Evolutionary conservation across 2,113 vertebrate species (phyloP), one percentile per base, ranked within the genome.

Genomic region (Passer montanus): DNA sequence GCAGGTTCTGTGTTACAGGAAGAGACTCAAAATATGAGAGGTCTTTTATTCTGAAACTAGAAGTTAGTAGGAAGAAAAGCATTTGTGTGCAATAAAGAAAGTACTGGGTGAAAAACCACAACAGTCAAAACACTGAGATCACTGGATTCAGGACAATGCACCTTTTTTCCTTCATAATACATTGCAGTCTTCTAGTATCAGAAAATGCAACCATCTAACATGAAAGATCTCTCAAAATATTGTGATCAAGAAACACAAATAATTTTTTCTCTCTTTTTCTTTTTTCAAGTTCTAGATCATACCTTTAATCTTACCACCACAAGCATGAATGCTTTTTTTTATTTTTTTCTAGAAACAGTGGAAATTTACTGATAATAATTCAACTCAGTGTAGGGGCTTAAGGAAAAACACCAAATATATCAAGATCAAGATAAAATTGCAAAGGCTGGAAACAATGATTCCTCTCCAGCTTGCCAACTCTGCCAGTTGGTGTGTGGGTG

Each of bases 401-500:
- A 73, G 37, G 6, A 79, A 89, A 92, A 87, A 62, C 15, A 81
- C 3, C 17, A 81, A 76, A 50, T 35, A 55, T 30, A 73, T 73
- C 11, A 55, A 79, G 39, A 85, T 84, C 24, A 59, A 76, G 78
- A 91, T 11, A 53, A 73, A 94, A 79, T 31, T 53, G 16, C 21
- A 63, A 76, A 69, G 21, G 18, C 37, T 87, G 50, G 37, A 20
- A 79, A 63, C 33, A 68, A 10, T 14, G 33, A 64, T 33, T 77
- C 55, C 35, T 43, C 37, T 84, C 33, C 19, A 62, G 10, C 19
- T 87, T 93, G 50, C 43, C 70, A 94, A 11, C 35, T 66, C 21
- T 63, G 68, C 35, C 91, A 90, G 56, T 28, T 87, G 83, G 76
- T 84, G 39, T 73, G 81, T 89, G 82, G 53, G 70, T 79, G 39